Evolutionary conservation across 2,797 vertebrate species (phyloP), one percentile per base, ranked within the genome.

Genomic region (Acanthopagrus latus): DNA sequence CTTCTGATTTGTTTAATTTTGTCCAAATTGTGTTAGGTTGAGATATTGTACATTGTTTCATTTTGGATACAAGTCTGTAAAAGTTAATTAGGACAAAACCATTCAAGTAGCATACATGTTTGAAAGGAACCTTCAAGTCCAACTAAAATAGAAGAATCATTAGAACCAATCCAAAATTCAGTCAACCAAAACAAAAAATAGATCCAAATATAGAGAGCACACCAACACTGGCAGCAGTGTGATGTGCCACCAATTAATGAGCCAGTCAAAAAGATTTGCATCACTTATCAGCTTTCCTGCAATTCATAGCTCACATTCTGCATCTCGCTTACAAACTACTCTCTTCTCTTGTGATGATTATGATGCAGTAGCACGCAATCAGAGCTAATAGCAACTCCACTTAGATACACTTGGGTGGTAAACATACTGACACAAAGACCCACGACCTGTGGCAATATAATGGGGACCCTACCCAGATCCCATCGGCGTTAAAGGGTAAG

Each of bases 1-100:
- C 62, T 10, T 74, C 64, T 20, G 9, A 0, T 21, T 78, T 59
- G 27, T 64, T 71, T 67, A 10, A 29, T 76, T 80, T 75, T n/a
- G 54, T 75, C 66, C 44, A 67, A 38, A 74, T 74, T 20, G 43
- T 21, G 20, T 56, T 9, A 41, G 44, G 17, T 64, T 44, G 3
- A 66, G 11, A 60, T 20, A 25, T 9, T 38, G 38, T 38, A 3
- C 11, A 64, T 2, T 55, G 51, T 23, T 51, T 50, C 1, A 20
- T 68, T 82, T 66, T 66, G 18, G 33, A 43, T 58, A 33, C 38
- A 7, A 66, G 16, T 38, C 50, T 60, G 6, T 58, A 14, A 9
- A 82, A n/a, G 11, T 64, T 65, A 23, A 64, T 43, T 38, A 50
- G 64, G n/a, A 59, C 13, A 58, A 70, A 71, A 56, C 33, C 38